Evolutionary conservation across 2,113 vertebrate species (phyloP).

Genomic region (Salvelinus alpinus): DNA sequence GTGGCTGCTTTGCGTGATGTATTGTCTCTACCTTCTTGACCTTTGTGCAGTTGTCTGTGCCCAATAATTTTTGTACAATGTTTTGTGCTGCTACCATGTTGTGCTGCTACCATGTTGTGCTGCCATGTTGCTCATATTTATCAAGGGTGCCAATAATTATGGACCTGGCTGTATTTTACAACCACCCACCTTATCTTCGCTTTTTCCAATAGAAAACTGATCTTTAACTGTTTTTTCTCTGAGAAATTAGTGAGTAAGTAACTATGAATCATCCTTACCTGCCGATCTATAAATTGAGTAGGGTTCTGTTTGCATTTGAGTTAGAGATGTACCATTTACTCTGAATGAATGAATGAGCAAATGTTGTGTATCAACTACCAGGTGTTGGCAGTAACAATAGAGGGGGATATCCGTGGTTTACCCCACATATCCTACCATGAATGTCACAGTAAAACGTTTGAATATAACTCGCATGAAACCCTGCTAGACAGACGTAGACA

Average conservation of each 20-base stretch:
- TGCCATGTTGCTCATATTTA: too few relatives aligned
- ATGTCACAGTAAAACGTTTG: slow-evolving; percentile 14
- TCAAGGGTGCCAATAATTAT: too few relatives aligned
- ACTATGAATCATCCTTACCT: slow-evolving; percentile 17
- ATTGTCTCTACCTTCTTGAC: too few relatives aligned
- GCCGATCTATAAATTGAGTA: background rate
- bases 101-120: too few relatives aligned
- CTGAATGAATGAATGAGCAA: slow-evolving; percentile 13
- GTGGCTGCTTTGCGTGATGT: too few relatives aligned
- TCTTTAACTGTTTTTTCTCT: too few relatives aligned
- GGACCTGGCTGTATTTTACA: too few relatives aligned
- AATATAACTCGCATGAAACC: slow-evolving; percentile 23
- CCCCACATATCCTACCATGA: slow-evolving; percentile 37
- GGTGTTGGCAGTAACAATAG: slow-evolving; percentile 42
- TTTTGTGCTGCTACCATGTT: too few relatives aligned
- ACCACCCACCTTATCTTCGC: background rate
- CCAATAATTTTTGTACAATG: too few relatives aligned
- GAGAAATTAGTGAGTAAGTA: background rate
- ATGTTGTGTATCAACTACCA: slow-evolving; percentile 10
- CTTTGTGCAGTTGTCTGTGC: too few relatives aligned
- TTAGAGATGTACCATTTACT: background rate
- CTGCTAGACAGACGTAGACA: slow-evolving; percentile 9
- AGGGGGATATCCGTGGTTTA: slow-evolving; percentile 43
- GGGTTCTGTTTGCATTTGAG: background rate
- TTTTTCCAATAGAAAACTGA: slow-evolving; percentile 20